Base-by-base conservation (phyloP, 2,113 vertebrate species). In the Kryptolebias marmoratus region DNA sequence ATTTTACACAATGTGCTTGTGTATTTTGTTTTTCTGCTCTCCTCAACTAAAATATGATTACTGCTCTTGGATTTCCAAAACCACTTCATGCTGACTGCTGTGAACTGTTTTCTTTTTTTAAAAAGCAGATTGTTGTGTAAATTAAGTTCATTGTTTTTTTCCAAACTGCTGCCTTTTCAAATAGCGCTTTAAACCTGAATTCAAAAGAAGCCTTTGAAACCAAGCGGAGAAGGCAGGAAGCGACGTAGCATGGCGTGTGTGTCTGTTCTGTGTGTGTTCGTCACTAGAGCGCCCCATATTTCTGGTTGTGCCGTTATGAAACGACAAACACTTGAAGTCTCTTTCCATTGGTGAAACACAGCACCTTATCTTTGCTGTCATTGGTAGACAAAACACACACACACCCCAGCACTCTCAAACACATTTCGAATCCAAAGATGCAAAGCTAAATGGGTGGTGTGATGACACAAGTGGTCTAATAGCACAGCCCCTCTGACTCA, bases 311-410 rank as follows among this genome's bases (percentile, higher is more conserved):
- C 13, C 64, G 55, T 65, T 69, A 55, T 69, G 50, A 73, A 80
- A 68, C 73, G 82, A 80, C 68, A 74, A 77, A 74, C 72, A 68
- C 75, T 73, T 67, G 58, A 54, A 69, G 53, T 81, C 70, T 80
- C 64, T 79, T 67, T 71, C 77, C 64, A 80, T 88, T 71, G 78
- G 73, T 83, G 76, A 80, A 85, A 79, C 77, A 61, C 59, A 48
- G 44, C 30, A 63, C 54, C 66, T 63, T 63, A 71, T 77, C 44
- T 30, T 30, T 73, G 70, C 75, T 77, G 57, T 73, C 76, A 74
- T 3, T 44, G 28, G 8, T 50, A 47, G 4, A 22, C 59, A 18
- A 70, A 49, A 49, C 58, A 54, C 53, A 50, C 64, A 60, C 45
- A 61, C 63, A 64, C 57, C 66, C 60, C 53, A 48, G 12, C 31